Evolutionary conservation across 2,888 invertebrate species (phyloP).

Genomic region (Beris morrisii): DNA sequence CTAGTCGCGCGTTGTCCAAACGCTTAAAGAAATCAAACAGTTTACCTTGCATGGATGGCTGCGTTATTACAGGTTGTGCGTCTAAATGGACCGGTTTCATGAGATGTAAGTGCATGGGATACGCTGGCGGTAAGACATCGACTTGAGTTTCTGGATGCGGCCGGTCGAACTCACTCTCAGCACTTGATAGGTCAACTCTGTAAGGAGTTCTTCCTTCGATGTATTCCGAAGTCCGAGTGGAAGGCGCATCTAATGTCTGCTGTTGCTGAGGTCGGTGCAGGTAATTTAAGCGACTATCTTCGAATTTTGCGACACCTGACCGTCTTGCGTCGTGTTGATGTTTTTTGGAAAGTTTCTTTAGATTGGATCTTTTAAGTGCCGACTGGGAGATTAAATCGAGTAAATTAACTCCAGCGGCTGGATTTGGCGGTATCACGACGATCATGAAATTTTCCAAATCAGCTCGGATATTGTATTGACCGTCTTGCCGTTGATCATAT

Average conservation of each 20-base stretch:
- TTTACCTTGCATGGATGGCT: slow-evolving; percentile 29
- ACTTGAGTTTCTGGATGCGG: slow-evolving; percentile 47
- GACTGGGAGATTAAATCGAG: slow-evolving; percentile 49
- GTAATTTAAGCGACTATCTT: slow-evolving; percentile 3
- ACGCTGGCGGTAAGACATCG: slow-evolving; percentile 52
- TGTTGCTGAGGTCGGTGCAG: slow-evolving; percentile 8
- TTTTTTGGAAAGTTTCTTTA: slow-evolving; percentile 39
- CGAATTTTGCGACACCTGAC: slow-evolving; percentile 1
- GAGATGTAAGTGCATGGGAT: slow-evolving; percentile 48
- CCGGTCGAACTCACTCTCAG: slow-evolving; percentile 22
- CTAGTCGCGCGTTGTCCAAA: slow-evolving; percentile 21
- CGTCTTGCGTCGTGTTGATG: slow-evolving; percentile 29
- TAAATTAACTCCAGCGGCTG: slow-evolving; percentile 47
- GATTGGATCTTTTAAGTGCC: slow-evolving; percentile 42
- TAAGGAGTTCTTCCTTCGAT: slow-evolving; percentile 72
- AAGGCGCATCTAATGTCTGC: slow-evolving; percentile 4
- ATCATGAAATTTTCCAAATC: slow-evolving; percentile 75
- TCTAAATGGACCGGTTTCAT: slow-evolving; percentile 53
- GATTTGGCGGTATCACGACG: slow-evolving; percentile 63
- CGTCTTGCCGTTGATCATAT: slow-evolving; percentile 73
- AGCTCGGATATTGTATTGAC: slow-evolving; percentile 72
- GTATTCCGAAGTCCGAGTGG: slow-evolving; percentile 55
- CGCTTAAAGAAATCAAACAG: slow-evolving; percentile 25
- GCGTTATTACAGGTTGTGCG: slow-evolving; percentile 44
- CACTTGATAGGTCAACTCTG: slow-evolving; percentile 63